phyloP scores from a whole-genome alignment of 2,888 invertebrate genomes.

The Coleophora flavipennella region DNA sequence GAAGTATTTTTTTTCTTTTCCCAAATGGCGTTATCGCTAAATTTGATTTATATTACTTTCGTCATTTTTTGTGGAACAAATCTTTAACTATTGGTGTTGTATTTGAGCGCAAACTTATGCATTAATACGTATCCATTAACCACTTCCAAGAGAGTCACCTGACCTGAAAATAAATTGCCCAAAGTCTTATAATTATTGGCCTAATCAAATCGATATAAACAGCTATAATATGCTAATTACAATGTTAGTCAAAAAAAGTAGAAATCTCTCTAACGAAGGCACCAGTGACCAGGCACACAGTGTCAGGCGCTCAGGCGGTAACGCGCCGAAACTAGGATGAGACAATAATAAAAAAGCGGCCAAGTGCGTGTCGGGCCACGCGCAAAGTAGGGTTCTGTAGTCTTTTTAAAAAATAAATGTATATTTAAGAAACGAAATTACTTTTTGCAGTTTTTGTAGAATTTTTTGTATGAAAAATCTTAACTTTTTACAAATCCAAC shows the following conservation, averaged over 20 bases:
- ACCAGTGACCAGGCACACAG: conserved; percentile 15
- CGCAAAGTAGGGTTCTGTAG: too few species aligned
- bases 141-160: conserved; percentile 1
- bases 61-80: background rate
- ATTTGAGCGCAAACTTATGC: background rate
- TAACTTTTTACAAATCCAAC: too few species aligned
- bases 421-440: too few species aligned
- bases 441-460: too few species aligned
- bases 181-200: background rate
- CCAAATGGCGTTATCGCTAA: conserved; percentile 1
- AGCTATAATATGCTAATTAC: conserved; percentile 23
- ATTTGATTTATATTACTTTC: conserved; percentile 4
- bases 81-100: too few species aligned
- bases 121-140: background rate
- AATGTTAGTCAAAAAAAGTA: conserved; percentile 16
- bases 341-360: conserved; percentile 48
- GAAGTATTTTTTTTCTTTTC: conserved; percentile 1
- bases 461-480: too few species aligned
- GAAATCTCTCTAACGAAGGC: conserved; percentile 4
- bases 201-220: conserved; percentile 10
- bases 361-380: too few species aligned
- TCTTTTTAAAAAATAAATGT: too few species aligned
- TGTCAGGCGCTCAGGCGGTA: conserved; percentile 34
- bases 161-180: conserved; percentile 4
- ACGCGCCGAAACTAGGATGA: conserved; percentile 39